Conservation (phyloP, 1,140 invertebrate genomes). For the Homalodisca vitripennis region DNA sequence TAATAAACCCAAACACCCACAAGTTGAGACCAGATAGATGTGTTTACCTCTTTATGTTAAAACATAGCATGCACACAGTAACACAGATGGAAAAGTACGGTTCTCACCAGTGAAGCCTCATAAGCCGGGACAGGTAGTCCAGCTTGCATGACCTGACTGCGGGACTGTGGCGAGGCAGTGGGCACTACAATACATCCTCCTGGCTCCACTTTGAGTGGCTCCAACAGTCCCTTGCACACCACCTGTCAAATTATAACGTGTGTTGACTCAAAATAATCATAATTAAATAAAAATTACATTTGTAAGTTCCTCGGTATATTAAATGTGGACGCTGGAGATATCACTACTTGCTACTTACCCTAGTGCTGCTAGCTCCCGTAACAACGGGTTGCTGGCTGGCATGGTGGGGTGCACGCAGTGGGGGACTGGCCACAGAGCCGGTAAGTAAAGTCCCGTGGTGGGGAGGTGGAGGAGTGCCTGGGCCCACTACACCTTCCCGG, state of each 20-base stretch:
- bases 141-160: slow-evolving; percentile 49
- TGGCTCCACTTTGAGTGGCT: slow-evolving; percentile 50
- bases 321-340: no score
- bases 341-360: slow-evolving; percentile 41
- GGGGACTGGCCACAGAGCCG: slow-evolving; percentile 57
- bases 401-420: slow-evolving; percentile 52
- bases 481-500: slow-evolving; percentile 35
- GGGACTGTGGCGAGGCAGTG: slow-evolving; percentile 55
- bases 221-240: slow-evolving; percentile 27
- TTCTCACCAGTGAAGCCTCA: slow-evolving; percentile 69
- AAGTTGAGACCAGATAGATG: neutral
- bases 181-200: slow-evolving; percentile 57
- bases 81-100: slow-evolving; percentile 34
- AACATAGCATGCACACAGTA: neutral
- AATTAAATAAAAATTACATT: no score
- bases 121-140: slow-evolving; percentile 60
- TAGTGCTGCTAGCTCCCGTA: slow-evolving; percentile 48
- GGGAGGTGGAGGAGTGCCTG: slow-evolving; percentile 35
- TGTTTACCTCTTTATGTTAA: neutral
- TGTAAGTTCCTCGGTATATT: neutral
- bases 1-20: no score
- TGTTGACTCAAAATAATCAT: neutral
- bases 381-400: slow-evolving; percentile 50
- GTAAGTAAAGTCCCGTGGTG: slow-evolving; percentile 48
- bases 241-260: slow-evolving; percentile 10